Percentiles rank a stretch among this genome's conserved stretches.
Evolutionary conservation across 2,113 vertebrate genomes (phyloP).

Genomic region (Carlito syrichta): DNA sequence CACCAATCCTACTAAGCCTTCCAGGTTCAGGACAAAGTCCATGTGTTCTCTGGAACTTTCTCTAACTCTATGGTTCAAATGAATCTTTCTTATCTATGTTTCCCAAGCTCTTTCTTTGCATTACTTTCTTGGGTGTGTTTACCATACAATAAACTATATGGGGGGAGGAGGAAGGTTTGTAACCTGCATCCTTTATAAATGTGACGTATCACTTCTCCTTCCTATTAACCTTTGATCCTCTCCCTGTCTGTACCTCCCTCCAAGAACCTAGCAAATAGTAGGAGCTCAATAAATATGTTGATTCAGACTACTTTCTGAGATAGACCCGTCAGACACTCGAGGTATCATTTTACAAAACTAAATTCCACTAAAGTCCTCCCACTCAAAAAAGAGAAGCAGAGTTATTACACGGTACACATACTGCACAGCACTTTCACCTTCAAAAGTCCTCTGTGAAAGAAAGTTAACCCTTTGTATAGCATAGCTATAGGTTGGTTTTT

Average conservation of each 20-base stretch:
- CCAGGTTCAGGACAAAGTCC: background rate
- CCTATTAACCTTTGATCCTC: background rate
- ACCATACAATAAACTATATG: background rate
- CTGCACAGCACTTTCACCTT: conserved; percentile 85
- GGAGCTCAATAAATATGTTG: background rate
- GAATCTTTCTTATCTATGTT: background rate
- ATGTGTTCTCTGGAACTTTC: background rate
- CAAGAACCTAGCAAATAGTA: background rate
- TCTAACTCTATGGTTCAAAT: background rate
- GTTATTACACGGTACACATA: background rate
- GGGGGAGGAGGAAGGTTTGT: background rate
- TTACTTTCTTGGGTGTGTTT: background rate
- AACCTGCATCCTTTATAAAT: background rate
- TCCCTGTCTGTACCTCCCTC: background rate
- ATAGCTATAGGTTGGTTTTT: conserved; percentile 96
- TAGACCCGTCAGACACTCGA: background rate
- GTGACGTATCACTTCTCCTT: background rate
- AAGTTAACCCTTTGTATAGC: conserved; percentile 98
- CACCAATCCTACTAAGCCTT: background rate
- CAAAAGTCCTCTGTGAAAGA: conserved; percentile 97
- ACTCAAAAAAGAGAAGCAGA: background rate
- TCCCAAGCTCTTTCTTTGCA: background rate
- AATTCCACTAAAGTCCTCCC: background rate
- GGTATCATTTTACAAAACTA: background rate
- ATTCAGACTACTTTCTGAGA: background rate